Evolutionary conservation across 2,797 vertebrate genomes (phyloP), one percentile per base, ranked within the genome.

Genomic region (Enoplosus armatus): DNA sequence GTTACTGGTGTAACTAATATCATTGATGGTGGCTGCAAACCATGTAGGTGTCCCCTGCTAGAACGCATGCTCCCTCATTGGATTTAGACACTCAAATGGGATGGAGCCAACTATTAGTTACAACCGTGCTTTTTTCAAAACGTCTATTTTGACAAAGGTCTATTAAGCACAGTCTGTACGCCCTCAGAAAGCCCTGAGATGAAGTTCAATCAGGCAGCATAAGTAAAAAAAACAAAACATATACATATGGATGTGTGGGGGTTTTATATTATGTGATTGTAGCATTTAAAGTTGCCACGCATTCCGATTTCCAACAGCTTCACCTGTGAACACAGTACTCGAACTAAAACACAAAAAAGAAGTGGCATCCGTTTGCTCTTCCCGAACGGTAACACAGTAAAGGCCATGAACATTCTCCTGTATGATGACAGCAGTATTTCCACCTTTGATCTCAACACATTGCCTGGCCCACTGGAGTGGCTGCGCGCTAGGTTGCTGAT

Each of bases 301-400:
- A 50, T 37, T 37, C 35, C 10, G 35, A 45, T 41, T 50, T 50
- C 24, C 41, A 45, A 15, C n/a, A 18, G 33, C 26, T 39, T 12
- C 37, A 45, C 33, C 51, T 48, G n/a, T 50, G 51, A 64, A 6
- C 16, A 24, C 41, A 62, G 43, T 16, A 35, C 24, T 37, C 16
- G 45, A 6, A 50, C 10, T 27, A 53, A 47, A 26, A 48, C 31
- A 71, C 12, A 50, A 29, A 24, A 22, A 51, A 9, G 65, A 48
- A 48, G 62, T 63, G 29, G 54, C 73, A 67, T 66, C 69, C 55
- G 65, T 74, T 71, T 51, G 14, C 53, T 53, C 67, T n/a, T 58
- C 45, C 45, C 58, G 41, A 70, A 60, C 7, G 5, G 69, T n/a
- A n/a, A 65, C n/a, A 1, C n/a, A 58, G 35, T 26, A 16, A 51